phyloP scores from a whole-genome alignment of 2,113 vertebrate species.

The Thalassarche chlororhynchos region DNA sequence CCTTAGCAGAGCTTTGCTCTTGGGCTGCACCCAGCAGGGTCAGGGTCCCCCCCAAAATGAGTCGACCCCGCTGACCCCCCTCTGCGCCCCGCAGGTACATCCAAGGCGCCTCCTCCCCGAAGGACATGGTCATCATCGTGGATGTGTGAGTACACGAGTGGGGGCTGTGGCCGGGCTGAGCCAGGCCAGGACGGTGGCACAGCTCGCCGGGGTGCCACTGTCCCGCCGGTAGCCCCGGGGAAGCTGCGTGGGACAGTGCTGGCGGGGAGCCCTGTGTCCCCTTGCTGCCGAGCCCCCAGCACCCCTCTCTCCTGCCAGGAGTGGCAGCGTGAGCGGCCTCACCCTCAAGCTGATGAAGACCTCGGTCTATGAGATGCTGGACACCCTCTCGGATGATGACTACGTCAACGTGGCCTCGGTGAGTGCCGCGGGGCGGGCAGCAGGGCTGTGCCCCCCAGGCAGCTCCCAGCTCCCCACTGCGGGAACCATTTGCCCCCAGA shows the following conservation, averaged over 20 bases:
- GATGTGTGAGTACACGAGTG: conserved; percentile 88
- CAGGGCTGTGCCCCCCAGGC: not conserved
- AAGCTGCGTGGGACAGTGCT: not conserved
- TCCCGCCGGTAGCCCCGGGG: fast-evolving
- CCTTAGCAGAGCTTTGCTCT: not conserved
- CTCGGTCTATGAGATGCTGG: conserved; percentile 91
- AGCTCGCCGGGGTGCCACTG: fast-evolving
- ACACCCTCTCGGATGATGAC: conserved; percentile 93
- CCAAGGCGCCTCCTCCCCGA: conserved; percentile 96
- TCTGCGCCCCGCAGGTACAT: conserved; percentile 86
- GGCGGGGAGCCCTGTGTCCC: not conserved
- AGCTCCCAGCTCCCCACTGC: not conserved
- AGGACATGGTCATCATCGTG: conserved; percentile 99
- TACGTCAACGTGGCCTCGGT: conserved; percentile 91
- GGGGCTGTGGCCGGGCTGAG: not conserved
- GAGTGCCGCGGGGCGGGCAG: not conserved
- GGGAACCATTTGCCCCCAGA: not conserved
- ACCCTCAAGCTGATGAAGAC: conserved; percentile 97
- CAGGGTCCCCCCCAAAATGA: fast-evolving
- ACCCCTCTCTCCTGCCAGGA: conserved; percentile 75
- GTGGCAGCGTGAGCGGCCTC: conserved; percentile 95
- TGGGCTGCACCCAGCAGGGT: not conserved
- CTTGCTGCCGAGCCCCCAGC: not conserved
- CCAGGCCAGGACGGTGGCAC: not conserved
- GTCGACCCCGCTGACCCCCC: fast-evolving